Conservation (phyloP, 2,888 invertebrate genomes). For the Hylaea fasciaria region DNA sequence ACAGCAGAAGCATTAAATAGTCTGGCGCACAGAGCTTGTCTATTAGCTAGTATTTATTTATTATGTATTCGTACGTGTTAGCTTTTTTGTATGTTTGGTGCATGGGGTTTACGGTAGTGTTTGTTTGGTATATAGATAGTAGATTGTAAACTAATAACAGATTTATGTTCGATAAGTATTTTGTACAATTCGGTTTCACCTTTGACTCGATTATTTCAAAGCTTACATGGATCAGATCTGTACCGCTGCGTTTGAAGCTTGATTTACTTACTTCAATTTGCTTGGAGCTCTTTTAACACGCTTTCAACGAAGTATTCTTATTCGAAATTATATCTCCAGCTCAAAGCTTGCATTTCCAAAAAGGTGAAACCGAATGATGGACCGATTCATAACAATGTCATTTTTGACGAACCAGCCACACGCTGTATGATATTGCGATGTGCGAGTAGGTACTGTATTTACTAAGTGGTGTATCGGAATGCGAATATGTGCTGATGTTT, state of each 20-base stretch:
- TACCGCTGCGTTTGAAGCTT: slow-evolving; percentile 38
- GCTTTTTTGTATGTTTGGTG: slow-evolving; percentile 64
- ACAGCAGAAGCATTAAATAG: slow-evolving; percentile 51
- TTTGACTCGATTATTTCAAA: slow-evolving; percentile 41
- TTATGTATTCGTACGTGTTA: slow-evolving; percentile 49
- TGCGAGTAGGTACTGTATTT: slow-evolving; percentile 73
- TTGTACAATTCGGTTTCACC: slow-evolving; percentile 61
- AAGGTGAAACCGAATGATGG: slow-evolving; percentile 59
- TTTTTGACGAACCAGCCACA: slow-evolving; percentile 57
- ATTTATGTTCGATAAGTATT: slow-evolving; percentile 48
- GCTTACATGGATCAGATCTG: slow-evolving; percentile 30
- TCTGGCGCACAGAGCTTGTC: slow-evolving; percentile 69
- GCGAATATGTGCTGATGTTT: slow-evolving; percentile 90
- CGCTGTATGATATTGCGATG: slow-evolving; percentile 71
- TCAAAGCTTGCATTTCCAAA: slow-evolving; percentile 40
- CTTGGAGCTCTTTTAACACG: slow-evolving; percentile 37
- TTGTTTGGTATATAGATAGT: slow-evolving; percentile 49
- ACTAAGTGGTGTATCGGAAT: slow-evolving; percentile 83
- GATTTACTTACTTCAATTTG: slow-evolving; percentile 38
- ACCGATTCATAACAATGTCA: slow-evolving; percentile 43
- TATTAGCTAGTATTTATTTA: slow-evolving; percentile 57
- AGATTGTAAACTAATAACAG: slow-evolving; percentile 44
- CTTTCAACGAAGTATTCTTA: slow-evolving; percentile 32
- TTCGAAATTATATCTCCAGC: slow-evolving; percentile 23
- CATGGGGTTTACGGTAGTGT: slow-evolving; percentile 69